Percentiles rank a stretch among this genome's conserved stretches.
Conservation (phyloP, 2,113 vertebrate species). For the Puma concolor region DNA sequence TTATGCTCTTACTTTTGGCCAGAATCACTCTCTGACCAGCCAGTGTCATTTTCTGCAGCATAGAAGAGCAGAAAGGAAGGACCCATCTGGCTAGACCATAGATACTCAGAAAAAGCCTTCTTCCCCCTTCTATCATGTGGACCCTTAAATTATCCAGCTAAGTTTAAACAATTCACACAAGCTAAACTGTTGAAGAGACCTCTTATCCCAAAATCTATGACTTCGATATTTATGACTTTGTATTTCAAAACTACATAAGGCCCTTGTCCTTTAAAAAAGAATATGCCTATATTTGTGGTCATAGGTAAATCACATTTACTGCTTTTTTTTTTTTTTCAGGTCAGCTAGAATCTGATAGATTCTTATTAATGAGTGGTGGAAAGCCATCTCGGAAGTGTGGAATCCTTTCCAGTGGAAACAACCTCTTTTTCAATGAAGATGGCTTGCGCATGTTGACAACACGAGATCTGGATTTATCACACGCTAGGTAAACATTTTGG, state of each 20-base stretch:
- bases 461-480: slow-evolving; percentile 95
- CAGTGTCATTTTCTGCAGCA: background rate
- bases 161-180: background rate
- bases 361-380: slow-evolving; percentile 94
- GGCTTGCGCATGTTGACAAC: slow-evolving; percentile 97
- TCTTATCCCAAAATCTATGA: background rate
- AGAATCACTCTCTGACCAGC: background rate
- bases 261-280: slow-evolving; percentile 16
- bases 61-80: background rate
- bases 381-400: slow-evolving; percentile 98
- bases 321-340: slow-evolving; percentile 82
- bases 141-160: background rate
- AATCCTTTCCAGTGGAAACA: slow-evolving; percentile 97
- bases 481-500: slow-evolving; percentile 91
- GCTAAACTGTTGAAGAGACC: background rate
- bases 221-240: slow-evolving; percentile 33
- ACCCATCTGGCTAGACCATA: background rate
- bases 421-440: slow-evolving; percentile 98
- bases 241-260: slow-evolving; percentile 1
- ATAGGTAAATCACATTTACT: slow-evolving; percentile 52
- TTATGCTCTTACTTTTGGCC: background rate
- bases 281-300: background rate
- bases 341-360: slow-evolving; percentile 92
- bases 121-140: background rate
- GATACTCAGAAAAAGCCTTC: background rate